Conservation (phyloP, 2,888 invertebrate genomes). For the Biston betularia region DNA sequence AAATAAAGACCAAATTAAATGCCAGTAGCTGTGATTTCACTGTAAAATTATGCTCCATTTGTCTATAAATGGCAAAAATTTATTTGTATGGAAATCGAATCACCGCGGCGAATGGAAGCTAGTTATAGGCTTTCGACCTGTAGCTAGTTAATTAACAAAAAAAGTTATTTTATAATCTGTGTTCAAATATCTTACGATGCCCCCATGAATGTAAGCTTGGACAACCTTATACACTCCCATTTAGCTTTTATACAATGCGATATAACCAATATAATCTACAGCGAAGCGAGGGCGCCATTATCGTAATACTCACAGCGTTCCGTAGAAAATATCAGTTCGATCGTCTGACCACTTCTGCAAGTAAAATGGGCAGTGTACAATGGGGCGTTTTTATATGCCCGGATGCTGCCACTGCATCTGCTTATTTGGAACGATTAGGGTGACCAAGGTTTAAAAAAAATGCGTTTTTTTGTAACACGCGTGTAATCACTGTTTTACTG, state of each 20-base stretch:
- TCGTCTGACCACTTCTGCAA: background rate
- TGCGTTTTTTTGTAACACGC: background rate
- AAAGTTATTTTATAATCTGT: background rate
- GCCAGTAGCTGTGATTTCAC: too few relatives aligned
- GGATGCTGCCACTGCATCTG: conserved; percentile 55
- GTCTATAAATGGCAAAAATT: too few relatives aligned
- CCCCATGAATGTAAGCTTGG: conserved; percentile 12
- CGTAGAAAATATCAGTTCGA: background rate
- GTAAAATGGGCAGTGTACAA: conserved; percentile 13
- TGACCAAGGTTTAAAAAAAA: conserved; percentile 35
- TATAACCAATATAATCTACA: background rate
- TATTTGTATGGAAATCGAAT: too few relatives aligned
- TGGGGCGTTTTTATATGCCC: conserved; percentile 43
- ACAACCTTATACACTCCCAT: conserved; percentile 13
- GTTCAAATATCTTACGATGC: conserved; percentile 12
- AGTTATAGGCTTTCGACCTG: too few relatives aligned
- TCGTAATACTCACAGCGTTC: background rate
- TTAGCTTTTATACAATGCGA: conserved; percentile 11
- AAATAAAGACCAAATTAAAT: too few relatives aligned
- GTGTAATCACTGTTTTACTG: too few relatives aligned
- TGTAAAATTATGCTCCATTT: too few relatives aligned
- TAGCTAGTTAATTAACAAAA: too few relatives aligned
- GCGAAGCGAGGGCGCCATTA: background rate
- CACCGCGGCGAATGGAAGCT: too few relatives aligned
- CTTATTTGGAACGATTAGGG: conserved; percentile 49